A percentile compares a stretch with the other conserved stretches of the same genome.
These are phyloP conservation scores for Lagenorhynchus albirostris DNA, from an alignment of 2,113 vertebrate species.

Conservation along the genomic window DNA sequence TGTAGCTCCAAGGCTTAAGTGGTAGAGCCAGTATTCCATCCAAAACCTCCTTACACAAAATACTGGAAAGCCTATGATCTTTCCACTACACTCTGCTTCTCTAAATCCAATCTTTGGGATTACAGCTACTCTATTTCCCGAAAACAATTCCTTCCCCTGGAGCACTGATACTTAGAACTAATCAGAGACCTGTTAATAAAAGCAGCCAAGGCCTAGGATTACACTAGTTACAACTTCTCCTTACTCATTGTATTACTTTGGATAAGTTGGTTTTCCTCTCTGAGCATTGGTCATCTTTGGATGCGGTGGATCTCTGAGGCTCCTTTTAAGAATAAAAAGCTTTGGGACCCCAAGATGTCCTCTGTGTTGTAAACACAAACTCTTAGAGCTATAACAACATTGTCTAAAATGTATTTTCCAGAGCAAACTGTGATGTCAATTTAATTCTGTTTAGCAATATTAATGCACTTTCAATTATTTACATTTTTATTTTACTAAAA, in stretches of 20 bases:
- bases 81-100: not conserved
- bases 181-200: not conserved
- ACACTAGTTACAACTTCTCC: not conserved
- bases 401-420: not conserved
- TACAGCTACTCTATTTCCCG: not conserved
- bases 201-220: not conserved
- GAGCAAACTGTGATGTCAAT: not conserved
- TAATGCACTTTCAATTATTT: not conserved
- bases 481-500: not conserved
- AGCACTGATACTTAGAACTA: not conserved
- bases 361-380: not conserved
- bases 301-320: not conserved
- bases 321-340: not conserved
- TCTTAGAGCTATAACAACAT: not conserved
- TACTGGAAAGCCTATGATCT: not conserved
- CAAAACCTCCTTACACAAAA: not conserved
- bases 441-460: not conserved
- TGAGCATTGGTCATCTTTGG: not conserved
- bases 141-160: not conserved
- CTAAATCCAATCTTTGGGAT: not conserved
- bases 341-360: not conserved
- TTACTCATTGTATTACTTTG: not conserved
- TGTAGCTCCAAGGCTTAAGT: not conserved
- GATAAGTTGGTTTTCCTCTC: not conserved
- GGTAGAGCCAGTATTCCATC: not conserved